Base-by-base conservation (phyloP, 2,888 invertebrate genomes). In the Siphlonurus alternatus region DNA sequence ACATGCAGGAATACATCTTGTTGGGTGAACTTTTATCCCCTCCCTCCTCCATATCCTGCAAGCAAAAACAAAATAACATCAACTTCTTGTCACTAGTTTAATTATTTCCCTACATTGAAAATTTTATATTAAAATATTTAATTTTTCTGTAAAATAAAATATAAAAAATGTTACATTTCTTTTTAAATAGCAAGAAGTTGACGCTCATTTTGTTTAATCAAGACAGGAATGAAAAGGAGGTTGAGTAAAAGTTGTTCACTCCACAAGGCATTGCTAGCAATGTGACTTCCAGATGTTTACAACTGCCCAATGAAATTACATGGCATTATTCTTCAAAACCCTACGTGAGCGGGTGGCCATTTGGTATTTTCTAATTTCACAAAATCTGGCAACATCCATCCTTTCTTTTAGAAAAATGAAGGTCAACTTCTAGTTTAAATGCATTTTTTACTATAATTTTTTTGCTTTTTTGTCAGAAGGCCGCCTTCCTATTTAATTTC, bases 381-480 rank as follows among this genome's bases (percentile, higher is more conserved):
- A n/a, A n/a, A n/a, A n/a, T n/a, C n/a, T n/a, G n/a, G n/a, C n/a
- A n/a, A n/a, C n/a, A n/a, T n/a, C n/a, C n/a, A n/a, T n/a, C n/a
- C n/a, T n/a, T n/a, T 38, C 86, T 69, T 86, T 86, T 88, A 87
- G 86, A 86, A 87, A 86, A 89, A 89, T 88, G 89, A 89, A 88
- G 88, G 89, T 90, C 89, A 90, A 90, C 89, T 90, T 89, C 89
- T 89, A 80, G 20, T 56, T 56, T 56, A 10, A 56, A n/a, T 56
- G 15, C 5, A 38, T 38, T 38, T 38, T 38, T 38, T 38, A 10
- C 38, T 38, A 38, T 38, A 38, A 38, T 38, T 38, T 38, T 5
- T n/a, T n/a, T n/a, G n/a, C n/a, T n/a, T n/a, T n/a, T n/a, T n/a
- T n/a, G 7, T 56, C n/a, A 20, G n/a, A 18, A 56, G 56, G 56